Conservation (phyloP, 2,888 invertebrate genomes). For the Lasius platythorax region DNA sequence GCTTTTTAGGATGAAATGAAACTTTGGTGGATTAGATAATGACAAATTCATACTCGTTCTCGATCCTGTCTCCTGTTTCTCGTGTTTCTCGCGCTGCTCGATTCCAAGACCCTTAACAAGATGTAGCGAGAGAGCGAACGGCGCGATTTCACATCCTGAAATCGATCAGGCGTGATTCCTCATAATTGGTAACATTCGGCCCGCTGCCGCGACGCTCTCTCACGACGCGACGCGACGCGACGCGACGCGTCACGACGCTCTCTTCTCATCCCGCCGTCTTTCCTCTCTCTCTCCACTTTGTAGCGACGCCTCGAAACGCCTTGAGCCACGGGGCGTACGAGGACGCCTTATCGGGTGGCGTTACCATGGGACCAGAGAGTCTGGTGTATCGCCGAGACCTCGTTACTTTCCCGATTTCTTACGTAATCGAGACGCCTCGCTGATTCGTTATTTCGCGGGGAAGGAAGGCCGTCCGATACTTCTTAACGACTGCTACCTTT, state of each 20-base stretch:
- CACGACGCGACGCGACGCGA: not conserved
- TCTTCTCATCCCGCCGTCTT: slow-evolving; percentile 34
- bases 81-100: slow-evolving; percentile 38
- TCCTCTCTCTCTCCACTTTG: slow-evolving; percentile 56
- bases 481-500: slow-evolving; percentile 50
- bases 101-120: slow-evolving; percentile 61
- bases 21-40: slow-evolving; percentile 27
- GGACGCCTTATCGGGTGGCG: slow-evolving; percentile 50
- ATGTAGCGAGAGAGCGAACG: slow-evolving; percentile 54
- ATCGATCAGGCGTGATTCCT: slow-evolving; percentile 78
- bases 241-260: not conserved
- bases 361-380: slow-evolving; percentile 66
- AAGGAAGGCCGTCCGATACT: slow-evolving; percentile 29
- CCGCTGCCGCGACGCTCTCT: slow-evolving; percentile 30
- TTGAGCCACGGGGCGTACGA: slow-evolving; percentile 46
- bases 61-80: slow-evolving; percentile 19
- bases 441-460: slow-evolving; percentile 63
- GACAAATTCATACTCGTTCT: slow-evolving; percentile 1
- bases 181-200: slow-evolving; percentile 77
- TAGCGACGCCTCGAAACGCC: slow-evolving; percentile 48
- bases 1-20: not conserved
- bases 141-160: slow-evolving; percentile 74
- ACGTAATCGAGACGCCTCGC: slow-evolving; percentile 63
- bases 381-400: slow-evolving; percentile 59
- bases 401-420: slow-evolving; percentile 67